These are phyloP conservation scores for Arnoldichthys spilopterus DNA, from an alignment of 2,797 vertebrate genomes.

Conservation along the genomic window DNA sequence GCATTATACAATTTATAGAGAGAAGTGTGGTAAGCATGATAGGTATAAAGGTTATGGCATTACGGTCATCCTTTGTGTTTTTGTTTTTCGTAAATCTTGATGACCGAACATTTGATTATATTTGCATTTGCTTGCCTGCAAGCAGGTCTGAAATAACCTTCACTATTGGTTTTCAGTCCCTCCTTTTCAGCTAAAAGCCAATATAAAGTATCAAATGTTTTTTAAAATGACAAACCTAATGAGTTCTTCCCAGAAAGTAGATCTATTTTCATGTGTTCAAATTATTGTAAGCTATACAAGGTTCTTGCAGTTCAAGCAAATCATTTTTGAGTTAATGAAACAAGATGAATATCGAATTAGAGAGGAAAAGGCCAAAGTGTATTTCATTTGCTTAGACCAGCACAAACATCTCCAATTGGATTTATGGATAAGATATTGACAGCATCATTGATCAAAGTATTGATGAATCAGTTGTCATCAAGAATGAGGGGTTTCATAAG, in stretches of 20 bases:
- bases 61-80: neutral
- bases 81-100: conserved; percentile 1
- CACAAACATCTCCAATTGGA: neutral
- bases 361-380: neutral
- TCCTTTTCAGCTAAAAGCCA: conserved; percentile 51
- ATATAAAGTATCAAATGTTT: conserved; percentile 57
- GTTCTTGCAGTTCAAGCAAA: neutral
- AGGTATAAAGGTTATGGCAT: neutral
- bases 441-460: conserved; percentile 32
- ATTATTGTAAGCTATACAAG: conserved; percentile 23
- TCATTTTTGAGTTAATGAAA: conserved; percentile 10
- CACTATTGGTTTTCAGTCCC: conserved; percentile 56
- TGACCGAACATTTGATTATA: conserved; percentile 18
- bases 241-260: conserved; percentile 56
- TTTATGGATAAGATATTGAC: conserved; percentile 21
- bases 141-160: conserved; percentile 43
- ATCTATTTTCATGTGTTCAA: conserved; percentile 49
- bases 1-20: no score
- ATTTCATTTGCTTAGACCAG: neutral
- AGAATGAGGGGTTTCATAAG: conserved; percentile 42
- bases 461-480: conserved; percentile 47
- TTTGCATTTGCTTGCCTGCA: conserved; percentile 27
- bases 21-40: neutral
- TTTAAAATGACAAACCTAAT: conserved; percentile 48
- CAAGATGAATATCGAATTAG: conserved; percentile 4